Percentiles rank a stretch among this genome's conserved stretches.
phyloP scores from a whole-genome alignment of 2,113 vertebrate genomes.

The Sminthopsis crassicaudata region DNA sequence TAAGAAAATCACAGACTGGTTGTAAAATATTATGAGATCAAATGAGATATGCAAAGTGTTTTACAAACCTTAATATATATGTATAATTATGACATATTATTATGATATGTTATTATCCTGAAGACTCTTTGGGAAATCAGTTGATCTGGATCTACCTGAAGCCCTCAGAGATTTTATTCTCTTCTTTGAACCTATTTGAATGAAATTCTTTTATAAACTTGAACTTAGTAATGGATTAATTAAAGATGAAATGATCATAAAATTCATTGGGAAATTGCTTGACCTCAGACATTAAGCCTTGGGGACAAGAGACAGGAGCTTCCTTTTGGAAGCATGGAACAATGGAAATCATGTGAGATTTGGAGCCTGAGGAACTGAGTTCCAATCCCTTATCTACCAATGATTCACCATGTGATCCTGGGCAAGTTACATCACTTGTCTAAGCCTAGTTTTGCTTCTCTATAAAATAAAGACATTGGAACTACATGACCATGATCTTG shows the following conservation, averaged over 20 bases:
- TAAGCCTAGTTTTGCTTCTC: background rate
- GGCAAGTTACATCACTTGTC: background rate
- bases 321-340: background rate
- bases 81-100: constrained; percentile 7
- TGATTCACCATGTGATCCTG: background rate
- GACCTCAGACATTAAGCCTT: constrained; percentile 6
- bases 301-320: constrained; percentile 1
- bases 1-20: background rate
- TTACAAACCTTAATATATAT: background rate
- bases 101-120: constrained; percentile 11
- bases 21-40: background rate
- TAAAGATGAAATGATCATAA: constrained; percentile 29
- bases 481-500: constrained; percentile 12
- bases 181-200: constrained; percentile 2
- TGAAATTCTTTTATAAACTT: background rate
- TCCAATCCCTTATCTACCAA: background rate
- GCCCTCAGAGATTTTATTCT: constrained; percentile 11
- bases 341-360: background rate
- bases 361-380: background rate
- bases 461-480: background rate
- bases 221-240: constrained; percentile 10
- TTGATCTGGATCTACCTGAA: background rate
- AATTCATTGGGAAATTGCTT: constrained; percentile 1
- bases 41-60: background rate
- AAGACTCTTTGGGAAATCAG: background rate